Evolutionary conservation across 1,140 invertebrate genomes (phyloP), one percentile per base, ranked within the genome.

Genomic region (Wasmannia auropunctata): DNA sequence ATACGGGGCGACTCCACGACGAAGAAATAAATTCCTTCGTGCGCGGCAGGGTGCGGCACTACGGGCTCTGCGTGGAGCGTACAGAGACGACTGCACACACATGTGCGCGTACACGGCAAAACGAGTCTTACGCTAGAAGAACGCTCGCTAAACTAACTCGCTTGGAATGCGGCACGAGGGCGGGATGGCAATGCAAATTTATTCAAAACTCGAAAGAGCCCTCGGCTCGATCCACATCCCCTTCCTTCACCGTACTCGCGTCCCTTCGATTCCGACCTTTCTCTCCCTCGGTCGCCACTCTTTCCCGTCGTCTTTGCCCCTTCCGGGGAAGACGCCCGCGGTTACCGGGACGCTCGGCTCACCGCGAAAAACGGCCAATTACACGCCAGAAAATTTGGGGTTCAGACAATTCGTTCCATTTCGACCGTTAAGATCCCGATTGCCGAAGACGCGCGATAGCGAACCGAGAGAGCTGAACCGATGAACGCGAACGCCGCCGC

Each of bases 171-270:
- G 86, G 70, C 79, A 83, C 80, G 70, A 85, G 80, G 80, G 67
- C 79, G 86, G 86, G 85, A 86, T 87, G 69, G 79, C 86, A 75
- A 85, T 87, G 87, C 79, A 87, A 88, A 88, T 88, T 88, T 88
- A 87, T 87, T 88, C 80, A 87, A 85, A 88, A 86, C 76, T 75
- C 81, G 74, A 85, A 87, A 85, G 75, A 87, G 83, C 70, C 72
- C 72, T 65, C 62, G 69, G 54, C 80, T 85, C 83, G 43, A 79
- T 86, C 77, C 84, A 51, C 58, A 46, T 75, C 51, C n/a, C 19
- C 19, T 43, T 11, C 56, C 31, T 37, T 16, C 22, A n/a, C n/a
- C n/a, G n/a, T 54, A 1, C 14, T 25, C 75, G 37, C 69, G 49
- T 65, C 54, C 37, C 69, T 54, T 31, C 63, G 63, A 86, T 58